phyloP scores from a whole-genome alignment of 2,888 invertebrate species.

The Drosophila ustulata region DNA sequence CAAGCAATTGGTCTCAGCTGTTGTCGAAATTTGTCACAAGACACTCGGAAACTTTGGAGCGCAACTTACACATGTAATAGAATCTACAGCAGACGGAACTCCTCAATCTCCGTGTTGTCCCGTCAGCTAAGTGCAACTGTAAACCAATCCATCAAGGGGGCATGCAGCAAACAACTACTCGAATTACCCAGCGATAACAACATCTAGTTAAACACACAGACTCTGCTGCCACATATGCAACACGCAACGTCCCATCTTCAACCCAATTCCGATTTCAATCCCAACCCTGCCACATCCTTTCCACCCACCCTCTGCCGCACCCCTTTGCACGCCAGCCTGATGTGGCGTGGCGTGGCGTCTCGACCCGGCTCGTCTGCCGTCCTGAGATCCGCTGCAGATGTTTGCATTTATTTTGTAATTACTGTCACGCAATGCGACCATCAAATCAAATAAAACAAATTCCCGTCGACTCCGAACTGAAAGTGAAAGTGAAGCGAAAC shows the following conservation, averaged over 20 bases:
- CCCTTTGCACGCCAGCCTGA: constrained; percentile 28
- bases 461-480: constrained; percentile 18
- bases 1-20: constrained; percentile 75
- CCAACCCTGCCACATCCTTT: constrained; percentile 1
- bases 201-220: constrained; percentile 23
- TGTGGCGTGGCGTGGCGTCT: constrained; percentile 31
- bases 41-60: constrained; percentile 67
- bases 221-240: constrained; percentile 46
- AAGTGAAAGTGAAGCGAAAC: constrained; percentile 29
- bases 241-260: constrained; percentile 36
- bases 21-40: constrained; percentile 79
- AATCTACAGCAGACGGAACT: constrained; percentile 50
- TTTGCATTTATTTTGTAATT: constrained; percentile 84
- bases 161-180: constrained; percentile 63
- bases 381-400: constrained; percentile 82
- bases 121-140: constrained; percentile 60
- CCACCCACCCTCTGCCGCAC: constrained; percentile 13
- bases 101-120: not conserved
- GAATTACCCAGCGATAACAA: constrained; percentile 70
- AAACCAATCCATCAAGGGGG: constrained; percentile 75
- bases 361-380: constrained; percentile 22
- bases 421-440: constrained; percentile 84
- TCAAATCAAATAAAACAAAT: constrained; percentile 77
- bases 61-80: constrained; percentile 78
- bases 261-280: constrained; percentile 2